phyloP scores from a whole-genome alignment of 1,140 invertebrate species.

The Daktulosphaira vitifoliae region DNA sequence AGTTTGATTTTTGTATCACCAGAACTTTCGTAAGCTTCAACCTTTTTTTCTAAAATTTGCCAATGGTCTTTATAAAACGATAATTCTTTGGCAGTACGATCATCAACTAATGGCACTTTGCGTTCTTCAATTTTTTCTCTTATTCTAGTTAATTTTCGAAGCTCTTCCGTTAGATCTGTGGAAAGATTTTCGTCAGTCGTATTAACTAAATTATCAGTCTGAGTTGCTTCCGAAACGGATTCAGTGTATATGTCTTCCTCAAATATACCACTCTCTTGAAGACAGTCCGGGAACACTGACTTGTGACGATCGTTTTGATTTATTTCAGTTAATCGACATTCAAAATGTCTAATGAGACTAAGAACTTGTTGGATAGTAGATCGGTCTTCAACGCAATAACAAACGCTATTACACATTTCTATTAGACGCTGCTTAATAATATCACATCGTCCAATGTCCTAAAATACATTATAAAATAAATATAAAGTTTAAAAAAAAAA shows the following conservation, averaged over 20 bases:
- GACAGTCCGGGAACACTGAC: conserved; percentile 37
- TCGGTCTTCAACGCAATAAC: conserved; percentile 36
- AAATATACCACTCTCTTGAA: conserved; percentile 48
- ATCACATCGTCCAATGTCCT: conserved; percentile 16
- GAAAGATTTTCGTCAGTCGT: conserved; percentile 13
- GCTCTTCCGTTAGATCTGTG: conserved; percentile 38
- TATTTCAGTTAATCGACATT: conserved; percentile 35
- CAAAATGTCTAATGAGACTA: conserved; percentile 39
- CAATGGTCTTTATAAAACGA: conserved; percentile 37
- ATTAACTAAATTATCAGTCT: conserved; percentile 37
- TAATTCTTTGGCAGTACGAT: conserved; percentile 36
- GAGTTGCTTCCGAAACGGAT: conserved; percentile 38
- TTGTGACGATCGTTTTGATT: conserved; percentile 32
- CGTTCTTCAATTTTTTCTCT: conserved; percentile 41
- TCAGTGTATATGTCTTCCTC: conserved; percentile 39
- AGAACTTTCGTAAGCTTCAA: conserved; percentile 38
- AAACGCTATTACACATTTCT: conserved; percentile 36
- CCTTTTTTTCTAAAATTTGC: conserved; percentile 38
- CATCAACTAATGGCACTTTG: conserved; percentile 30
- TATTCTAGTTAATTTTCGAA: conserved; percentile 40
- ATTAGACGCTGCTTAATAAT: conserved; percentile 34
- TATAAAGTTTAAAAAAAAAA: too few relatives aligned
- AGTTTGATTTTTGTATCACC: conserved; percentile 36
- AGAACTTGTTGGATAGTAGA: conserved; percentile 38
- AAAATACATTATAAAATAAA: too few relatives aligned